Conservation (phyloP, 2,797 vertebrate genomes). For the Tiaroga cobitis region DNA sequence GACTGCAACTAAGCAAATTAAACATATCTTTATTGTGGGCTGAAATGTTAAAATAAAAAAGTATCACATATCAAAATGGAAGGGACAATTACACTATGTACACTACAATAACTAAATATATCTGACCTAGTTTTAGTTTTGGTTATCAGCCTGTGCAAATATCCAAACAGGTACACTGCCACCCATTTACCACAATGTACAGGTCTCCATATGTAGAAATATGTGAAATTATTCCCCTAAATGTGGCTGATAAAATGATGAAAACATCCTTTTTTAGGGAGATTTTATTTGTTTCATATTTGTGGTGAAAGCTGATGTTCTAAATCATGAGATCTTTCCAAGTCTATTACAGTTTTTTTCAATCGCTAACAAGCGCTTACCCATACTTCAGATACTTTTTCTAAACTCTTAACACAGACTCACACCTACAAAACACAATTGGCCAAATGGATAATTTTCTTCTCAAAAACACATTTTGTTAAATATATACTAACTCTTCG, state of each 20-base stretch:
- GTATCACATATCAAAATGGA: neutral
- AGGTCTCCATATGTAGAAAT: neutral
- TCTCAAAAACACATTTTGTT: too few relatives aligned
- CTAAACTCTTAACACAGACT: too few relatives aligned
- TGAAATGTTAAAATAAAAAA: neutral
- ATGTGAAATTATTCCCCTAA: neutral
- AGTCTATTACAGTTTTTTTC: too few relatives aligned
- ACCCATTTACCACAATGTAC: neutral
- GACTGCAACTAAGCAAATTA: neutral
- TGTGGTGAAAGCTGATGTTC: neutral
- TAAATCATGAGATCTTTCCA: neutral
- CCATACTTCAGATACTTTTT: too few relatives aligned
- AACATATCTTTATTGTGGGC: neutral
- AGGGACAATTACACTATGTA: neutral
- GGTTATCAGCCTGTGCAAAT: constrained; percentile 3
- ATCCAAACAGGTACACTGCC: neutral
- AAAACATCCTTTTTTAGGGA: neutral
- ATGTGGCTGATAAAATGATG: neutral
- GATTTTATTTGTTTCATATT: neutral
- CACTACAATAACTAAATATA: neutral
- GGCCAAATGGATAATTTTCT: too few relatives aligned
- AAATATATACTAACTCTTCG: too few relatives aligned
- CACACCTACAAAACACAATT: too few relatives aligned
- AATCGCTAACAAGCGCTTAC: too few relatives aligned
- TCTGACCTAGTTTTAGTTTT: constrained; percentile 26